These are phyloP conservation scores for Cantharis rufa DNA, from an alignment of 2,888 invertebrate genomes.

Conservation along the genomic window DNA sequence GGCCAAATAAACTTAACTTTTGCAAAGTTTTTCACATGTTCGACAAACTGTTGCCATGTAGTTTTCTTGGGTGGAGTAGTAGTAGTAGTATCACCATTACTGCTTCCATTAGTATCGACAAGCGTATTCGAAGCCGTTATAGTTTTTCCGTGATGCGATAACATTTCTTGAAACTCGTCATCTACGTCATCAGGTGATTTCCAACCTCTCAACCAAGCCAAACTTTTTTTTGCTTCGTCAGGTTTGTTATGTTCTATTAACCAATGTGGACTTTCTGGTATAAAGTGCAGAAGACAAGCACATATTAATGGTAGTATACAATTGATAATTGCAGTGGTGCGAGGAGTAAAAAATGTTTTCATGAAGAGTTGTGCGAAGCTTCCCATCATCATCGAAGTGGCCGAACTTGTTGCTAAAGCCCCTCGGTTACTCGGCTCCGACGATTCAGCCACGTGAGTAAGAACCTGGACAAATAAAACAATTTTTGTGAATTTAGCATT, in stretches of 20 bases:
- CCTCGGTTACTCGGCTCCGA: slow-evolving; percentile 4
- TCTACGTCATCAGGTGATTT: slow-evolving; percentile 65
- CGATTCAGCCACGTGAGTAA: slow-evolving; percentile 5
- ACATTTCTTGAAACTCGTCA: slow-evolving; percentile 62
- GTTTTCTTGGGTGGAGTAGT: neutral
- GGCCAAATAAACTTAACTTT: slow-evolving; percentile 69
- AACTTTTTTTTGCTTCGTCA: slow-evolving; percentile 68
- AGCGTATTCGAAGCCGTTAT: slow-evolving; percentile 50
- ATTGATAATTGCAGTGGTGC: slow-evolving; percentile 63
- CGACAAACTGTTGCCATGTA: slow-evolving; percentile 10
- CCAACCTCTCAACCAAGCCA: slow-evolving; percentile 83
- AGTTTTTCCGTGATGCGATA: slow-evolving; percentile 16
- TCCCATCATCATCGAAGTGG: neutral
- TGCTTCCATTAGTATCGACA: neutral
- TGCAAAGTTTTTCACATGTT: slow-evolving; percentile 56
- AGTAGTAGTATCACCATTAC: neutral
- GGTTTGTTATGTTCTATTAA: slow-evolving; percentile 67
- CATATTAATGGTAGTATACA: slow-evolving; percentile 43
- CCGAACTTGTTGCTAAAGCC: neutral
- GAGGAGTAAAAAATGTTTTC: neutral
- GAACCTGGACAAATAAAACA: neutral
- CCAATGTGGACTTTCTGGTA: slow-evolving; percentile 85
- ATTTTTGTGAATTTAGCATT: neutral
- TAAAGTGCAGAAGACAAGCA: slow-evolving; percentile 56
- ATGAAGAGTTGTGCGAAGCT: neutral